Percentiles rank a stretch among this genome's conserved stretches.
These are phyloP conservation scores for Camponotus vicinus DNA, from an alignment of 1,140 invertebrate species.

Conservation along the genomic window DNA sequence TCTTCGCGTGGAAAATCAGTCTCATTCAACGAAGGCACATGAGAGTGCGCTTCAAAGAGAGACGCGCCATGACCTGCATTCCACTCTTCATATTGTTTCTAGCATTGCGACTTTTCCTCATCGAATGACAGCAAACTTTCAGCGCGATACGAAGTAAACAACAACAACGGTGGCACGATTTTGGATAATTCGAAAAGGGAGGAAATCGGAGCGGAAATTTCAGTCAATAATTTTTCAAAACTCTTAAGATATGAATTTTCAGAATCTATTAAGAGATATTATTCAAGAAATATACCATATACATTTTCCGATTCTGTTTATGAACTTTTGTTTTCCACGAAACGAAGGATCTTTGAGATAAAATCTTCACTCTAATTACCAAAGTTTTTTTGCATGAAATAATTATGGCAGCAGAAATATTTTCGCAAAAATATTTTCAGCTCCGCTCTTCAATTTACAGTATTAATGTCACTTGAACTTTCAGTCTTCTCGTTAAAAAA, in stretches of 20 bases:
- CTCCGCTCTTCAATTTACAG: background rate
- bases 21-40: background rate
- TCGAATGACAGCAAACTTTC: slow-evolving; percentile 56
- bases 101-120: slow-evolving; percentile 37
- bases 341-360: background rate
- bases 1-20: background rate
- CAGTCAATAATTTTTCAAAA: slow-evolving; percentile 39
- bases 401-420: no score
- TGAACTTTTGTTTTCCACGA: background rate
- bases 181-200: slow-evolving; percentile 3
- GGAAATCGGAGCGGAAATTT: slow-evolving; percentile 24
- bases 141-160: slow-evolving; percentile 44
- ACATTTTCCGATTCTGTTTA: background rate
- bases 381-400: background rate
- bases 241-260: background rate
- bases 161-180: slow-evolving; percentile 47
- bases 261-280: background rate
- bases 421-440: slow-evolving; percentile 11
- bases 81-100: slow-evolving; percentile 63
- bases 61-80: slow-evolving; percentile 64
- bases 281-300: background rate
- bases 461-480: background rate
- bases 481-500: background rate
- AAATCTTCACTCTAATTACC: background rate
- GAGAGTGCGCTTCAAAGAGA: slow-evolving; percentile 18